Evolutionary conservation across 1,140 invertebrate species (phyloP).

Genomic region (Leucophenga varia): DNA sequence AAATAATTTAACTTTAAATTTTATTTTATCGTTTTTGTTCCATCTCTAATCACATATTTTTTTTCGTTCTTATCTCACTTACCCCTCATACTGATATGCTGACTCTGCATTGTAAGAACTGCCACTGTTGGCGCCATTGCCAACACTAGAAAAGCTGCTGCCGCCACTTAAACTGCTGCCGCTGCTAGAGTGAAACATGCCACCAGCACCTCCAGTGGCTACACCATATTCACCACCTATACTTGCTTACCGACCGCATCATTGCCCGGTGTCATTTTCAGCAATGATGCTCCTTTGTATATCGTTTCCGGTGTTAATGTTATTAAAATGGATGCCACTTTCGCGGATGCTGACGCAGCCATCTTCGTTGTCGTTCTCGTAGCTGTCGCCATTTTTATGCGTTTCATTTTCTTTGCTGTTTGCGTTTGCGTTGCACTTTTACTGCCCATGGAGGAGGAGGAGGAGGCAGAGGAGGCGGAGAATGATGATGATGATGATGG

Average conservation of each 20-base stretch:
- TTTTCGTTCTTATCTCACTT: slow-evolving; percentile 13
- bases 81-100: slow-evolving; percentile 49
- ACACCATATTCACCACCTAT: too few species aligned
- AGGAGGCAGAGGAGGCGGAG: too few species aligned
- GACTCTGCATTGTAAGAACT: slow-evolving; percentile 22
- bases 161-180: slow-evolving; percentile 6
- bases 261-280: slow-evolving; percentile 34
- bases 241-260: slow-evolving; percentile 1
- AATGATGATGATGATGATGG: background rate
- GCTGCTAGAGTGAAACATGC: slow-evolving; percentile 1
- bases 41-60: background rate
- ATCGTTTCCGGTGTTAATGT: slow-evolving; percentile 56
- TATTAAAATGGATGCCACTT: slow-evolving; percentile 42
- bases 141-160: slow-evolving; percentile 8
- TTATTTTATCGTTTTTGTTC: too few species aligned
- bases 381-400: background rate
- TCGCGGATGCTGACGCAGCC: slow-evolving; percentile 3
- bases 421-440: background rate
- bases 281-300: slow-evolving; percentile 53
- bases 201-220: slow-evolving; percentile 6
- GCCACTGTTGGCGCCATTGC: slow-evolving; percentile 12
- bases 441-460: background rate
- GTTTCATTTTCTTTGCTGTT: slow-evolving; percentile 6
- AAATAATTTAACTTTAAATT: too few species aligned
- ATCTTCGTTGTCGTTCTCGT: background rate